Conservation (phyloP, 2,888 invertebrate species). For the Platycheirus albimanus region DNA sequence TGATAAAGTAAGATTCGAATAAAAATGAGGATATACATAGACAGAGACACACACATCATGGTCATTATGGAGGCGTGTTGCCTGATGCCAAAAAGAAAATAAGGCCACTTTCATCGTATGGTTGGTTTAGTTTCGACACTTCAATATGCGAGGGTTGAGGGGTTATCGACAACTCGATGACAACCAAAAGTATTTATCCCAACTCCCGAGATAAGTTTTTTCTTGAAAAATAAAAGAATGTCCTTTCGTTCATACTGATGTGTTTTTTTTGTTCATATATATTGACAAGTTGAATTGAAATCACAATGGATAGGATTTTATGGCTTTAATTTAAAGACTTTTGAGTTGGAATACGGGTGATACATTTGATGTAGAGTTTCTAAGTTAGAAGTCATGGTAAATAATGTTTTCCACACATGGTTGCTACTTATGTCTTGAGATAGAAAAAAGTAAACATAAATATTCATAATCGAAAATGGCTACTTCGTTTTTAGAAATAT, state of each 20-base stretch:
- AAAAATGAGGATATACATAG: slow-evolving; percentile 42
- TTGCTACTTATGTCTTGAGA: no score
- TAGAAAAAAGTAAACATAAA: no score
- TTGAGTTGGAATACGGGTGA: not conserved
- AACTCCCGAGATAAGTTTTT: slow-evolving; percentile 37
- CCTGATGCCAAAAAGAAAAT: no score
- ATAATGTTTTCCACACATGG: no score
- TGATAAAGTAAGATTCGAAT: slow-evolving; percentile 51
- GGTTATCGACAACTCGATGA: slow-evolving; percentile 58
- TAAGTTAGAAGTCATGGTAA: no score
- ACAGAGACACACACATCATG: no score
- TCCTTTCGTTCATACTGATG: not conserved
- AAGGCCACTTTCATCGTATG: slow-evolving; percentile 14
- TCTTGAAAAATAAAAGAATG: not conserved
- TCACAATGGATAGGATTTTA: not conserved
- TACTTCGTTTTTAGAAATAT: no score
- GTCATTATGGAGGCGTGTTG: slow-evolving; percentile 47
- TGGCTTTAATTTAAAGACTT: not conserved
- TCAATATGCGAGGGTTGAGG: slow-evolving; percentile 31
- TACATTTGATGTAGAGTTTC: no score
- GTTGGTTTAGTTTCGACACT: slow-evolving; percentile 39
- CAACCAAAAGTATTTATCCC: slow-evolving; percentile 44
- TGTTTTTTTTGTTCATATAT: slow-evolving; percentile 9
- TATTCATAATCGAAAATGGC: no score
- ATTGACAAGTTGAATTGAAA: no score